phyloP scores from a whole-genome alignment of 2,113 vertebrate genomes.

The Oplegnathus fasciatus region DNA sequence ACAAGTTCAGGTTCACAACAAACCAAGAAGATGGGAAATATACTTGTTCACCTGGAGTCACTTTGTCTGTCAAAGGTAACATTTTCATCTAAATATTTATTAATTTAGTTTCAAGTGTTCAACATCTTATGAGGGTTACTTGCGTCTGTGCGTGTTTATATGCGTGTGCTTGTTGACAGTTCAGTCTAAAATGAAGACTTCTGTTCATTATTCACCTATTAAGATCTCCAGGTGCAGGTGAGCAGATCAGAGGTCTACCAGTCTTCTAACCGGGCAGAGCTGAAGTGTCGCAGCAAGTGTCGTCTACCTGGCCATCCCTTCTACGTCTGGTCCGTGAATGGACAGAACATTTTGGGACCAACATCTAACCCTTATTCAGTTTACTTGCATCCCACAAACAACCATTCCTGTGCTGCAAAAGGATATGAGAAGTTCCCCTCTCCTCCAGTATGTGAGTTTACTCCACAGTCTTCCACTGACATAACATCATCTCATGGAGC shows the following conservation, averaged over 20 bases:
- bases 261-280: neutral
- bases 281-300: constrained; percentile 13
- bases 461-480: neutral
- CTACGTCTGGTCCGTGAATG: constrained; percentile 31
- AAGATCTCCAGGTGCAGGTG: neutral
- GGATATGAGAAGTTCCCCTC: neutral
- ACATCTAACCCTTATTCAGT: too few species aligned
- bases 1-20: constrained; percentile 32
- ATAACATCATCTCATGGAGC: neutral
- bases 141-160: too few species aligned
- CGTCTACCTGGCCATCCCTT: neutral
- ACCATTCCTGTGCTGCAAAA: neutral
- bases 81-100: neutral
- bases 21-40: accelerated
- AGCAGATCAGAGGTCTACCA: too few species aligned
- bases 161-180: too few species aligned
- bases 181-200: neutral
- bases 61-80: constrained; percentile 48
- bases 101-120: neutral
- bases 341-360: neutral
- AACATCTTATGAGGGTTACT: neutral
- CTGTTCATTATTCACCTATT: neutral
- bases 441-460: neutral
- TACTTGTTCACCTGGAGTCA: constrained; percentile 6
- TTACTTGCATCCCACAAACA: accelerated